Percentiles rank a stretch among this genome's conserved stretches.
These are phyloP conservation scores for Apodemus sylvaticus DNA, from an alignment of 2,113 vertebrate genomes.

Conservation along the genomic window DNA sequence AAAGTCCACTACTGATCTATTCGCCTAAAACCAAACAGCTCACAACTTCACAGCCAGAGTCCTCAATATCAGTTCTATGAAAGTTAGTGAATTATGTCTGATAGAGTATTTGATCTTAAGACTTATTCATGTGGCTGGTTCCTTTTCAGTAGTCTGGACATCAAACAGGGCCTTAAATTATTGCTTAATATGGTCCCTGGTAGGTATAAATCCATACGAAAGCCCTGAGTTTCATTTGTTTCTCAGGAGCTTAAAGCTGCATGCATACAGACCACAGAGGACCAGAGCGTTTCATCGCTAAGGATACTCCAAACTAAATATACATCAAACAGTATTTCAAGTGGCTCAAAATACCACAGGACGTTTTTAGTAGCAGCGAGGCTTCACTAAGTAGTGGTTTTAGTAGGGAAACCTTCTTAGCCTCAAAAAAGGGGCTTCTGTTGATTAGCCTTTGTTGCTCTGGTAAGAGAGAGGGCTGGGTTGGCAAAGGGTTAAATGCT, in stretches of 20 bases:
- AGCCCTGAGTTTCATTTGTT: neutral
- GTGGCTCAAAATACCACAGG: neutral
- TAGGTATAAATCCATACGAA: slow-evolving; percentile 14
- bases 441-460: neutral
- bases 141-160: slow-evolving; percentile 38
- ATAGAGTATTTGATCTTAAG: slow-evolving; percentile 54
- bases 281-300: neutral
- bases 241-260: slow-evolving; percentile 15
- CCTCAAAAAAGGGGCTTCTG: neutral
- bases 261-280: neutral
- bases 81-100: neutral
- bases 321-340: slow-evolving; percentile 35
- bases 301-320: neutral
- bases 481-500: neutral
- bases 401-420: neutral
- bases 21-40: neutral
- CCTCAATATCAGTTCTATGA: neutral
- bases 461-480: too few species aligned
- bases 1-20: neutral
- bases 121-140: slow-evolving; percentile 30
- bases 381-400: neutral
- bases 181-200: neutral
- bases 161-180: slow-evolving; percentile 45
- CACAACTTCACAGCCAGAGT: neutral
- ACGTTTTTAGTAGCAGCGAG: neutral